A percentile compares a stretch with the other conserved stretches of the same genome.
Evolutionary conservation across 1,140 invertebrate genomes (phyloP).

Genomic region (Cyclina sinensis): DNA sequence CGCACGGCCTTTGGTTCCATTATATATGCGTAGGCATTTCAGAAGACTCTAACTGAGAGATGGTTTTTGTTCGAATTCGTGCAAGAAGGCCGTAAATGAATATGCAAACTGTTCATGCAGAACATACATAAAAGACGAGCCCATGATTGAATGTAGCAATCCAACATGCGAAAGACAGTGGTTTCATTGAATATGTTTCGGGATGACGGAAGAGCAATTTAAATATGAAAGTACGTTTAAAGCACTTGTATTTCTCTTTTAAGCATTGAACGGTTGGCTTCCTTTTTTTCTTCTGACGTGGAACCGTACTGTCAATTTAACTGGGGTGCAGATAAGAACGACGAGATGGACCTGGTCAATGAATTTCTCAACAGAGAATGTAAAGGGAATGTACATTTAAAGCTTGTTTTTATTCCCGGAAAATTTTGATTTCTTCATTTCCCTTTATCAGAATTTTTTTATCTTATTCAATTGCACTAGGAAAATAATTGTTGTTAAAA

Average conservation of each 20-base stretch:
- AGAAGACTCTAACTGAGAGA: not conserved
- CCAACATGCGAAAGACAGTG: not conserved
- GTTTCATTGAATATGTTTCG: constrained; percentile 3
- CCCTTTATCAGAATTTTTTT: too few species aligned
- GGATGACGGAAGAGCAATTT: not conserved
- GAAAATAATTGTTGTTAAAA: too few species aligned
- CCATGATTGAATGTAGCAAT: not conserved
- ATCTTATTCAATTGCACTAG: too few species aligned
- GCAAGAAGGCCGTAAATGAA: not conserved
- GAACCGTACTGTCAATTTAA: too few species aligned
- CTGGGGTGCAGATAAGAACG: too few species aligned
- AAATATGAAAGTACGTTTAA: not conserved
- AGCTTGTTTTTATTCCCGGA: too few species aligned
- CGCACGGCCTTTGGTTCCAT: not conserved
- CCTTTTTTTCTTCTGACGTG: not conserved
- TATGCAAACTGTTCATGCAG: not conserved
- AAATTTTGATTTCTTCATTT: too few species aligned
- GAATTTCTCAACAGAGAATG: too few species aligned
- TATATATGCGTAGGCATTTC: not conserved
- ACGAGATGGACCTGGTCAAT: too few species aligned
- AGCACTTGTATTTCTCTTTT: not conserved
- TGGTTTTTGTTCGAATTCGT: not conserved
- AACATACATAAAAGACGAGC: not conserved
- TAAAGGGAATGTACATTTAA: too few species aligned
- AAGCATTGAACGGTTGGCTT: not conserved